Evolutionary conservation across 1,140 invertebrate genomes (phyloP).

Genomic region (Notospermus geniculatus): DNA sequence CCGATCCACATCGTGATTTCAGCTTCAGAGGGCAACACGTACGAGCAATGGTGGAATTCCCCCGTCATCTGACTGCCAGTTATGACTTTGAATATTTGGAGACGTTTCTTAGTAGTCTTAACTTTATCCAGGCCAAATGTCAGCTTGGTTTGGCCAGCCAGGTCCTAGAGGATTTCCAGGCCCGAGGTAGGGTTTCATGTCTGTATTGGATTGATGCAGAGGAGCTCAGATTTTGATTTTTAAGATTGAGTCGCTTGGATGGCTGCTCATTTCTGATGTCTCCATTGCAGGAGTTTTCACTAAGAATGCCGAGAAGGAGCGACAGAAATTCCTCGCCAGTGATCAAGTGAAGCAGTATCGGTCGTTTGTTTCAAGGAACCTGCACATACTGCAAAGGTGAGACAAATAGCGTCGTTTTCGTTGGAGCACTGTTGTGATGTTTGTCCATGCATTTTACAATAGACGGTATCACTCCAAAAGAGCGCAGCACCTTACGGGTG

Average conservation of each 20-base stretch:
- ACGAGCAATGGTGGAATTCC: conserved; percentile 41
- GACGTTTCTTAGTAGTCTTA: conserved; percentile 36
- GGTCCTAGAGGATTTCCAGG: conserved; percentile 44
- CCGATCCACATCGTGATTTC: no score
- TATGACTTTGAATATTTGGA: conserved; percentile 34
- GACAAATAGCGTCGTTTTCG: not conserved
- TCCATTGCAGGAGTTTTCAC: no score
- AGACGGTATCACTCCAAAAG: no score
- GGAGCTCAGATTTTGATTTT: no score
- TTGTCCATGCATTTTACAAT: no score
- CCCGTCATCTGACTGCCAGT: conserved; percentile 44
- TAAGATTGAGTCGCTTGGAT: no score
- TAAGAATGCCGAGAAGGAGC: conserved; percentile 27
- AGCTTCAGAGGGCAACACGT: conserved; percentile 35
- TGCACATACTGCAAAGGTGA: conserved; percentile 42
- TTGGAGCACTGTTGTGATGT: no score
- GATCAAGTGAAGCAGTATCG: conserved; percentile 37
- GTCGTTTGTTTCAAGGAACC: conserved; percentile 42
- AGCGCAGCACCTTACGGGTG: no score
- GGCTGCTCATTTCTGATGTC: no score
- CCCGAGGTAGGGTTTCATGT: no score
- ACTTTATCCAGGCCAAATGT: conserved; percentile 45
- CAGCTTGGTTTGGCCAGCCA: conserved; percentile 35
- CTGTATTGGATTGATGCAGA: no score
- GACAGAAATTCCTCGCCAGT: conserved; percentile 28